phyloP scores from a whole-genome alignment of 2,888 invertebrate genomes.

The Drosophila bunnanda region DNA sequence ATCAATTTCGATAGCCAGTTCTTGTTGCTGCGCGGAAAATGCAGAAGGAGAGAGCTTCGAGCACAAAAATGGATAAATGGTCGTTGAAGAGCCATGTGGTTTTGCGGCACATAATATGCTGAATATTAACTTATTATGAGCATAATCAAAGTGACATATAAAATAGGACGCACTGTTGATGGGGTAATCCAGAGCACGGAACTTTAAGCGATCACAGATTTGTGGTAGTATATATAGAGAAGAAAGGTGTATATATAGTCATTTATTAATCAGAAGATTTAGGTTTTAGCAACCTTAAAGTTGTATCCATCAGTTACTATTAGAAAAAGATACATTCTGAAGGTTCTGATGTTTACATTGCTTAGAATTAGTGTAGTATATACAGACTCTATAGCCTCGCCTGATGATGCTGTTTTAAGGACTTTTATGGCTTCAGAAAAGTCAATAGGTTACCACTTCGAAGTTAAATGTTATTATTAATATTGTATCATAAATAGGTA shows the following conservation, averaged over 20 bases:
- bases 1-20: conserved; percentile 68
- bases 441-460: not conserved
- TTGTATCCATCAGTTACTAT: not conserved
- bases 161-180: conserved; percentile 22
- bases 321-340: not conserved
- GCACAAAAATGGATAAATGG: conserved; percentile 30
- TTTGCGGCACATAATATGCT: conserved; percentile 36
- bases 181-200: not conserved
- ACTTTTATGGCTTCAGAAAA: not conserved
- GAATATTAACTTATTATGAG: conserved; percentile 37
- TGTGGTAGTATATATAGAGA: no score
- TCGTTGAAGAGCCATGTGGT: conserved; percentile 47
- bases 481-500: not conserved
- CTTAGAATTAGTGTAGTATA: no score
- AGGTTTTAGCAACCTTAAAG: not conserved
- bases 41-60: conserved; percentile 1
- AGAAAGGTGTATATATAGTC: not conserved
- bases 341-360: no score
- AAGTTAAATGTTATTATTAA: not conserved
- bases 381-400: no score
- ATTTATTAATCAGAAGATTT: not conserved
- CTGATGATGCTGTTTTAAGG: no score
- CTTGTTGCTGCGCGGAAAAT: conserved; percentile 10
- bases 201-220: not conserved
- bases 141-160: conserved; percentile 54